Evolutionary conservation across 2,113 vertebrate species (phyloP), one percentile per base, ranked within the genome.

Genomic region (Oxyruncus cristatus): DNA sequence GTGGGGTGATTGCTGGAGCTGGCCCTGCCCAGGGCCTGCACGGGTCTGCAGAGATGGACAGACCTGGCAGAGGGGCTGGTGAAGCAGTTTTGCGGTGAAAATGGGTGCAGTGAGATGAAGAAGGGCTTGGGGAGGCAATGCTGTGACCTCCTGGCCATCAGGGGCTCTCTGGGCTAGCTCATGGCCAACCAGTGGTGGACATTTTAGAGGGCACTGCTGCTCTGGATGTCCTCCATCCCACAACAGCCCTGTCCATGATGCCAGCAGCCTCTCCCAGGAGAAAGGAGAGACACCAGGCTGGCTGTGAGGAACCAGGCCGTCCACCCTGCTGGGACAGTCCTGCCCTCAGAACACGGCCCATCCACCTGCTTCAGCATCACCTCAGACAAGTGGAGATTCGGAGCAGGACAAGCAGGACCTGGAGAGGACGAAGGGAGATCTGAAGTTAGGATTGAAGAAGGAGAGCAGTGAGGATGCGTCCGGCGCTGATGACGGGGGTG

Each of bases 41-140:
- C 0, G 0, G n/a, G 2, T 35, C 44, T 67, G n/a, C 33, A 52
- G 62, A 30, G 20, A 41, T 28, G 37, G 23, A 65, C 21, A 0
- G 2, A 53, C 49, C 41, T 61, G 49, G 10, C 66, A 85, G 52
- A 75, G 55, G 11, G 12, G 19, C 27, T 88, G 46, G 20, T 39
- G 52, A 87, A n/a, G 24, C 1, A 5, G 8, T 66, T 88, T 7
- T n/a, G n/a, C n/a, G n/a, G n/a, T n/a, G n/a, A n/a, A n/a, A n/a
- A n/a, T 23, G 21, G 20, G 8, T 8, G 14, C 20, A 26, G 33
- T n/a, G 55, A 66, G 39, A 42, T 55, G 85, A 63, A 63, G 42
- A 42, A 75, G 30, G 61, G 11, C 27, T 24, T n/a, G 10, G 9
- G 27, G 41, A 82, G 14, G 46, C 12, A 50, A 12, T 32, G n/a